phyloP scores from a whole-genome alignment of 2,113 vertebrate genomes.

The Hyla sarda region DNA sequence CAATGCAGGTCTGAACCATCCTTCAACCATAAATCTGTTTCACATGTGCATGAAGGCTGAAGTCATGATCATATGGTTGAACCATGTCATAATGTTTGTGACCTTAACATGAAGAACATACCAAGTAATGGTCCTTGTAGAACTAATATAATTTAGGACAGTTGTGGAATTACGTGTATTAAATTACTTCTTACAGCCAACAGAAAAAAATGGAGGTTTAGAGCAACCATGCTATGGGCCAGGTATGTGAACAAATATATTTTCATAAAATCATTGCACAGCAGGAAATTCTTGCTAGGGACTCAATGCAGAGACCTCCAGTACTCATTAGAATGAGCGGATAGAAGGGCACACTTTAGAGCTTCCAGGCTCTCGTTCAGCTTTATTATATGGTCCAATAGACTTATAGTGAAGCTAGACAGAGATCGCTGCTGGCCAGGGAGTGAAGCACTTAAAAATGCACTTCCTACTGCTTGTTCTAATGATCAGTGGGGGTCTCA shows the following conservation, averaged over 20 bases:
- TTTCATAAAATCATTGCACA: no score
- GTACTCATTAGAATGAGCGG: no score
- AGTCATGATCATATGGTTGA: background rate
- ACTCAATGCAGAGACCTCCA: no score
- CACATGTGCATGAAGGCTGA: background rate
- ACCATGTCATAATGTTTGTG: background rate
- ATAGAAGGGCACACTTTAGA: no score
- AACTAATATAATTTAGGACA: background rate
- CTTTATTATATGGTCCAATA: no score
- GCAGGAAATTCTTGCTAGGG: no score
- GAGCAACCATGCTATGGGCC: background rate
- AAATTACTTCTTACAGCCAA: background rate
- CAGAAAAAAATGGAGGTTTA: background rate
- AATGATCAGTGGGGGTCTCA: no score
- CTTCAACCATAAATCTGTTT: background rate
- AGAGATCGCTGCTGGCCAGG: no score
- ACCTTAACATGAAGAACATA: background rate
- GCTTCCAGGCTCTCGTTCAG: no score
- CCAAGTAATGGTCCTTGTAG: background rate
- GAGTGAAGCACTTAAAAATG: no score
- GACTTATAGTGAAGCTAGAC: no score
- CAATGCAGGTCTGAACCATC: background rate
- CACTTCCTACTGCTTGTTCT: no score
- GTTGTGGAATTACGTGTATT: background rate
- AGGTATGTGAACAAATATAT: background rate